Percentiles rank a stretch among this genome's conserved stretches.
phyloP scores from a whole-genome alignment of 2,888 invertebrate species.

The Parelbella ahira region DNA sequence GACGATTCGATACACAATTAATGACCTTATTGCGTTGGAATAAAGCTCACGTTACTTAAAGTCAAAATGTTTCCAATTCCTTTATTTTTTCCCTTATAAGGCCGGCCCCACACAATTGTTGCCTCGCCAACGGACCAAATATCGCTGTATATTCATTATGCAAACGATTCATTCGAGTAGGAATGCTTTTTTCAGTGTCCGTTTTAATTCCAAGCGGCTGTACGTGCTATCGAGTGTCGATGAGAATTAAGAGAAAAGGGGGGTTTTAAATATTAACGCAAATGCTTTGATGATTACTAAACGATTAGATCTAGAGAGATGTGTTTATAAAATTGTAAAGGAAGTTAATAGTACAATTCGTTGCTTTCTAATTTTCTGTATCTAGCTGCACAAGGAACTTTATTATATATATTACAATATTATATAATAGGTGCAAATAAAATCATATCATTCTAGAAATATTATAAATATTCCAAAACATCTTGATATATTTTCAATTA shows the following conservation, averaged over 20 bases:
- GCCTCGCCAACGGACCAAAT: constrained; percentile 36
- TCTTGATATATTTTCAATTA: too few species aligned
- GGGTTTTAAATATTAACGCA: constrained; percentile 27
- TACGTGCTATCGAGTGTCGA: constrained; percentile 47
- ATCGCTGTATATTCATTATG: constrained; percentile 59
- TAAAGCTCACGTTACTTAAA: constrained; percentile 14
- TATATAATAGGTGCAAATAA: too few species aligned
- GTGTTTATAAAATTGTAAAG: neutral
- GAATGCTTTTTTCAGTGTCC: constrained; percentile 45
- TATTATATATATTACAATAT: too few species aligned
- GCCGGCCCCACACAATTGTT: constrained; percentile 36
- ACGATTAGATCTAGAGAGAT: constrained; percentile 2
- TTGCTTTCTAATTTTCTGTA: too few species aligned
- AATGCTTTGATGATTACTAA: constrained; percentile 8
- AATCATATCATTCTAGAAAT: too few species aligned
- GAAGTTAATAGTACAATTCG: neutral
- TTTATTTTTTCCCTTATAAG: constrained; percentile 35
- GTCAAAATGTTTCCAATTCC: constrained; percentile 6
- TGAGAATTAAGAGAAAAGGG: constrained; percentile 33
- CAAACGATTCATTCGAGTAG: constrained; percentile 51
- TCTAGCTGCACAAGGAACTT: too few species aligned
- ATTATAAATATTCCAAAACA: too few species aligned
- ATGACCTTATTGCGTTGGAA: constrained; percentile 16
- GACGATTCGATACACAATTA: constrained; percentile 8
- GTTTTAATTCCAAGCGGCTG: constrained; percentile 47